Base-by-base conservation (phyloP, 2,113 vertebrate species). In the Cromileptes altivelis region DNA sequence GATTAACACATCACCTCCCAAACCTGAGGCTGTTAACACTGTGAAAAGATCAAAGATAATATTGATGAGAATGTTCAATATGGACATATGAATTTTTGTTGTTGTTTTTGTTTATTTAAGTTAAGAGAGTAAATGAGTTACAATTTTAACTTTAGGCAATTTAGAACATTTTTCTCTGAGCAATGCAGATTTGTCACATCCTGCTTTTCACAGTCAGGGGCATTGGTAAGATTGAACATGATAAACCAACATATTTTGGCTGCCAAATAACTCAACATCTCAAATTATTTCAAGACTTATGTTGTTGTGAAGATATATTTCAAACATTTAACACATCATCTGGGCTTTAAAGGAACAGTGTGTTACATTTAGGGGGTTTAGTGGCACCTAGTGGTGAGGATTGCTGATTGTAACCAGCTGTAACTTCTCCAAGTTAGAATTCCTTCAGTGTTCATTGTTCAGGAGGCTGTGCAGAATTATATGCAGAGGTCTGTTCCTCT, bases 1-100 rank as follows among this genome's bases (percentile, higher is more conserved):
- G 65, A 87, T 82, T 49, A 17, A 45, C 60, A 80, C 81, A 50
- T 17, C 1, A 17, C 12, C 33, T 17, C 18, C 56, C 13, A 72
- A 58, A 67, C 42, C 58, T 47, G 7, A 74, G 12, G 19, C n/a
- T 60, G 7, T 33, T 49, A 30, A 11, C 19, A 58, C 11, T 5
- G n/a, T 50, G 18, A 11, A 14, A 57, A 50, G 12, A 33, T 18
- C 25, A 68, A 52, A 47, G 18, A 55, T 19, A 4, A 33, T 56
- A 55, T 52, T 47, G 4, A 42, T 21, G 4, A 25, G 23, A 4
- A 11, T 3, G 4, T 45, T n/a, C n/a, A 4, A 18, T 30, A 52
- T 63, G 11, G 1, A 15, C 14, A 19, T 42, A 1, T 10, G 25
- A 10, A 13, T 17, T 9, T n/a, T 25, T 25, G 4, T 63, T 27